A percentile compares a stretch with the other conserved stretches of the same genome.
phyloP scores from a whole-genome alignment of 2,888 invertebrate genomes.

The Molanna angustata region DNA sequence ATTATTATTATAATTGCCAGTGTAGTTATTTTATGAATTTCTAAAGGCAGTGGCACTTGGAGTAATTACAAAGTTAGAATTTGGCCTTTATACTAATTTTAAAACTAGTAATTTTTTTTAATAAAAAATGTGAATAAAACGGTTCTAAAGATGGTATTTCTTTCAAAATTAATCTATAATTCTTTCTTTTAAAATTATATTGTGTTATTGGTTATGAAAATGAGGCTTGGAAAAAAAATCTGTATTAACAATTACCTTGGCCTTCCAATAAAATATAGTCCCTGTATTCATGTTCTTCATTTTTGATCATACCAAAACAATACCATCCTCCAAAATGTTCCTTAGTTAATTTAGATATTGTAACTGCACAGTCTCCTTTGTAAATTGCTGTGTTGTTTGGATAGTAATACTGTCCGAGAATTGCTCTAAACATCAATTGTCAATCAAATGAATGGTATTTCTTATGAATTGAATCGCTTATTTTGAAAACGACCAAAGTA shows the following conservation, averaged over 20 bases:
- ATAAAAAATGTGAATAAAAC: background rate
- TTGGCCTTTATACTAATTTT: background rate
- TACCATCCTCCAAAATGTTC: constrained; percentile 51
- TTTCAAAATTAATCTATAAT: background rate
- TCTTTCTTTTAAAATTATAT: background rate
- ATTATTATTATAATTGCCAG: too few relatives aligned
- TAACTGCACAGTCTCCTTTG: constrained; percentile 51
- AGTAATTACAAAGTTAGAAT: too few relatives aligned
- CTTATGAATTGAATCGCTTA: too few relatives aligned
- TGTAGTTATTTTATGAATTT: too few relatives aligned
- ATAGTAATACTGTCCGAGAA: constrained; percentile 47
- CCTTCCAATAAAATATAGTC: constrained; percentile 40
- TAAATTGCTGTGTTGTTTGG: constrained; percentile 42
- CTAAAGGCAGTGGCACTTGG: too few relatives aligned
- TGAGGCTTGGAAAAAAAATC: background rate
- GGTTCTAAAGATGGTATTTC: background rate
- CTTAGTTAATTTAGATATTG: constrained; percentile 40
- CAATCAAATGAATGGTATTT: too few relatives aligned
- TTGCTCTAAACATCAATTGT: constrained; percentile 39
- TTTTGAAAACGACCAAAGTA: too few relatives aligned
- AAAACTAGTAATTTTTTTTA: background rate
- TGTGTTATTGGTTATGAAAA: background rate
- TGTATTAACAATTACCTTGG: background rate
- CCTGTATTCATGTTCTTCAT: constrained; percentile 40
- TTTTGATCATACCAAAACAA: constrained; percentile 46